These are phyloP conservation scores for Aepyceros melampus DNA, from an alignment of 2,113 vertebrate genomes.

Conservation along the genomic window DNA sequence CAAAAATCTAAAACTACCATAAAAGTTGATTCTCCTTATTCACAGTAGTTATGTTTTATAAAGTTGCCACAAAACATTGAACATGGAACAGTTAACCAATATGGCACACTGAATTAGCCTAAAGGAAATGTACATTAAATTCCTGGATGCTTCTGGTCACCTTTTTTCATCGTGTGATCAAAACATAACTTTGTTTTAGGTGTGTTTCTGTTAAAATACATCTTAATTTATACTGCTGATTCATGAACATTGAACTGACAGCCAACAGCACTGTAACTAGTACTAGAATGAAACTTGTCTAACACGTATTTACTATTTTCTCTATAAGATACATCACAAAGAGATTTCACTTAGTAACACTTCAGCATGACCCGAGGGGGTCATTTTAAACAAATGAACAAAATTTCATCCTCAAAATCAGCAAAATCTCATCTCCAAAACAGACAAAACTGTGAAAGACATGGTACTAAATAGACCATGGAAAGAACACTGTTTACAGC, in stretches of 20 bases:
- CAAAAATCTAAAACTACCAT: background rate
- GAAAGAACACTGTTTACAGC: background rate
- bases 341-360: background rate
- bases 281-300: background rate
- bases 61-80: background rate
- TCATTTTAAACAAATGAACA: background rate
- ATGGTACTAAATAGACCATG: background rate
- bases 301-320: background rate
- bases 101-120: background rate
- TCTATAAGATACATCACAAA: background rate
- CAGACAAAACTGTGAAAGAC: background rate
- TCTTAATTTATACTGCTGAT: background rate
- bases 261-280: background rate
- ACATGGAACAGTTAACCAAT: background rate
- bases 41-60: background rate
- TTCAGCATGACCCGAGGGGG: background rate
- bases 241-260: background rate
- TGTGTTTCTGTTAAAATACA: background rate
- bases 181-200: background rate
- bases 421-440: background rate
- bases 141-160: background rate
- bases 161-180: background rate
- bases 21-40: background rate
- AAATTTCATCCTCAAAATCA: background rate
- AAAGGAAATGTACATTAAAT: background rate